Base-by-base conservation (phyloP, 2,797 vertebrate species). In the Bovichtus variegatus region DNA sequence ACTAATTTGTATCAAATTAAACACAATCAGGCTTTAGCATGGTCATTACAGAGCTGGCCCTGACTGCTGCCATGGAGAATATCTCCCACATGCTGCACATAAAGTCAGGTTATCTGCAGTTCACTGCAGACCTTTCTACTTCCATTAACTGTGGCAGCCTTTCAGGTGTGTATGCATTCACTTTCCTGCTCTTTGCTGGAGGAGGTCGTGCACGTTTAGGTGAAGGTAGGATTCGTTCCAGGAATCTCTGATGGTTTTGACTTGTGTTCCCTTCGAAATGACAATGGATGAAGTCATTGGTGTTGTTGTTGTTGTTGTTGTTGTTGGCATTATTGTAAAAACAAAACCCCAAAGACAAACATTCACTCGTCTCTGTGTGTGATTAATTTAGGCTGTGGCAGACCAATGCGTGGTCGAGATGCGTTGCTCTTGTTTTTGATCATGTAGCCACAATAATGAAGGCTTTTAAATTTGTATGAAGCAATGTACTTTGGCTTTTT, bases 1-100 rank as follows among this genome's bases (percentile, higher is more conserved):
- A 76, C 82, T 91, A 75, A 87, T 88, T 90, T 92, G 78, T 85
- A 85, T 83, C 66, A 72, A 90, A 91, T 90, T 86, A 89, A 83
- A 83, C 0, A 27, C 71, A 89, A 90, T 91, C 87, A 90, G 79
- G 68, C 65, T 82, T 84, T 81, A 86, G 63, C 80, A 72, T 80
- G 81, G 80, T 87, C 34, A 46, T 90, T 87, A 85, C 46, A 71
- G 75, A 46, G 55, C 78, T 83, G 81, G 70, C 68, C 54, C 38
- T 4, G 36, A 29, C 49, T 60, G 57, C 75, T 80, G 82, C 82
- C 80, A 73, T 83, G 76, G 79, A 86, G 81, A 87, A 90, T 81
- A 73, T 84, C 74, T 90, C 78, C 77, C 84, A 90, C 80, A 87
- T 85, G 85, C 65, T 64, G 73, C 78, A 65, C 72, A 59, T 68